Conservation (phyloP, 2,888 invertebrate genomes). For the Conomelus anceps region DNA sequence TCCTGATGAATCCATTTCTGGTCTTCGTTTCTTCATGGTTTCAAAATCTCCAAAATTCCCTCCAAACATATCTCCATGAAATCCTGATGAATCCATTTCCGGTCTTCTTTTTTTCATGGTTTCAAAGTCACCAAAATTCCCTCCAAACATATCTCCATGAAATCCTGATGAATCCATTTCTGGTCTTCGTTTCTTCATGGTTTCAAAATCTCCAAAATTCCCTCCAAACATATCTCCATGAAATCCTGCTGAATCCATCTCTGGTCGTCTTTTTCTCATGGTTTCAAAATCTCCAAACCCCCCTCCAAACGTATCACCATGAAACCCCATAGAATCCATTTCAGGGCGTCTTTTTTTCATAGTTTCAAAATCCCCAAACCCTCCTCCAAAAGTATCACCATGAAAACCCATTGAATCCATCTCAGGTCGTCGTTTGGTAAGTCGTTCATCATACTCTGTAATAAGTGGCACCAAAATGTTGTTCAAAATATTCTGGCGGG, state of each 20-base stretch:
- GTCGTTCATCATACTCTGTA: neutral
- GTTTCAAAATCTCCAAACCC: constrained; percentile 38
- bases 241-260: constrained; percentile 36
- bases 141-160: constrained; percentile 38
- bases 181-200: constrained; percentile 35
- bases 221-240: constrained; percentile 37
- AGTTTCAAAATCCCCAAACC: constrained; percentile 35
- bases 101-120: constrained; percentile 37
- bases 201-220: constrained; percentile 37
- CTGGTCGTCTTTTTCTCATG: constrained; percentile 31
- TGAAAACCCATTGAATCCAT: constrained; percentile 33
- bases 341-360: constrained; percentile 36
- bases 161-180: constrained; percentile 37
- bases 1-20: constrained; percentile 37
- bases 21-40: constrained; percentile 38
- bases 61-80: constrained; percentile 39
- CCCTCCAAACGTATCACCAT: constrained; percentile 37
- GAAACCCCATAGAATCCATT: constrained; percentile 37
- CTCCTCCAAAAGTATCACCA: constrained; percentile 34
- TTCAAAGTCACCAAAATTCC: constrained; percentile 40
- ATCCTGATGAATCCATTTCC: constrained; percentile 37
- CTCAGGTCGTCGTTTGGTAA: constrained; percentile 27
- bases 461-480: neutral
- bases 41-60: constrained; percentile 39
- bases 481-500: constrained; percentile 24